Base-by-base conservation (phyloP, 1,140 invertebrate species). In the Gyrodactylus salaris region DNA sequence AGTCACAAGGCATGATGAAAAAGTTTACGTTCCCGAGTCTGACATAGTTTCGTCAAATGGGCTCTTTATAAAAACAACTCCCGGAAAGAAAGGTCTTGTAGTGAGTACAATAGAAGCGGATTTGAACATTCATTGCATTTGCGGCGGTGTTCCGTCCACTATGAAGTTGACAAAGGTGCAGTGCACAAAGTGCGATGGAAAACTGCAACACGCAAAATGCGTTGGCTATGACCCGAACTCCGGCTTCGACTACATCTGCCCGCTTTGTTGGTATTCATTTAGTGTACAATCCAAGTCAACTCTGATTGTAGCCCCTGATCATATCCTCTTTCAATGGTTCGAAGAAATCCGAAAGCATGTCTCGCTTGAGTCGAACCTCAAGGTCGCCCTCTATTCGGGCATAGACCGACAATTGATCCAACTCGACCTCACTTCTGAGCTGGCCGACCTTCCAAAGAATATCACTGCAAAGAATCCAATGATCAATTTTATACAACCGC, bases 311-410 rank as follows among this genome's bases (percentile, higher is more conserved):
- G 83, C 86, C 0, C 87, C 87, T 23, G 76, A 77, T 16, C 82
- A 85, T 27, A 86, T 89, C 24, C 82, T 82, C 74, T 80, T 84
- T 75, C 87, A 89, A 78, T 89, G 87, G 87, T 79, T 83, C 2
- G 82, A 85, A n/a, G 87, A 89, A 78, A 86, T 88, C 72, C 76
- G 80, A 54, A 85, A 84, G 76, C 87, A 88, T 78, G 79, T 87
- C 19, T 77, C 78, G 0, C 79, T 16, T 16, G n/a, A 54, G 7
- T 16, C n/a, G 7, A n/a, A 54, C n/a, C 34, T 54, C 34, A 54
- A 54, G 7, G 34, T 54, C n/a, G 34, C n/a, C 7, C n/a, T 54
- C 7, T 54, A 54, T n/a, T 54, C 34, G 7, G 34, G 34, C 7
- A 54, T 54, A 7, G 34, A 54, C 34, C 7, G n/a, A 54, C 7